A percentile compares a stretch with the other conserved stretches of the same genome.
These are phyloP conservation scores for Coregonus clupeaformis DNA, from an alignment of 2,113 vertebrate species.

Conservation along the genomic window DNA sequence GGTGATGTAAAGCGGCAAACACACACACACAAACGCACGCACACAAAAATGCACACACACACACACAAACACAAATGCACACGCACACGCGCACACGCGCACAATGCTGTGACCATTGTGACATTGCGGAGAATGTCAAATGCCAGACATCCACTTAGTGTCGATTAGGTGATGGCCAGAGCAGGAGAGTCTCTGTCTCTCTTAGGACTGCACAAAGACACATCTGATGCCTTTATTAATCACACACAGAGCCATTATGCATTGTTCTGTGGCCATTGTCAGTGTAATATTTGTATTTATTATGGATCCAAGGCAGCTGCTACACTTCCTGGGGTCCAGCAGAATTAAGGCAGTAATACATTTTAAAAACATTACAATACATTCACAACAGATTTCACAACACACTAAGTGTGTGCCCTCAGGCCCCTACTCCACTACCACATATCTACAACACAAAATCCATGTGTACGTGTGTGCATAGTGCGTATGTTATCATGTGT, in stretches of 20 bases:
- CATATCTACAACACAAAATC: no score
- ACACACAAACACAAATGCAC: not conserved
- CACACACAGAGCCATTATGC: not conserved
- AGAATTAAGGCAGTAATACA: no score
- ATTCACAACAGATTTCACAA: no score
- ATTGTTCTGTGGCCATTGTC: not conserved
- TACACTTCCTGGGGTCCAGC: no score
- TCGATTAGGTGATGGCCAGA: constrained; percentile 11
- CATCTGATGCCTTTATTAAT: not conserved
- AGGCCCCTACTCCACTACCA: no score
- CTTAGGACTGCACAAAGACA: constrained; percentile 8
- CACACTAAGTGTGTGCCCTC: no score
- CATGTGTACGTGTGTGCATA: no score
- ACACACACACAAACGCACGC: not conserved
- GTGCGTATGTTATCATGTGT: no score
- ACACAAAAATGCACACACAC: not conserved
- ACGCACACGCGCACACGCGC: not conserved
- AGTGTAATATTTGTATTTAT: no score
- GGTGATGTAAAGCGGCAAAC: not conserved
- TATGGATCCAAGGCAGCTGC: no score
- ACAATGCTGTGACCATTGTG: not conserved
- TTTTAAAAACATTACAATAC: no score
- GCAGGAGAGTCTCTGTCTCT: not conserved
- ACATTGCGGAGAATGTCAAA: constrained; percentile 8
- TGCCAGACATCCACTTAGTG: constrained; percentile 34